These are phyloP conservation scores for Baccha elongata DNA, from an alignment of 2,888 invertebrate genomes.

Conservation along the genomic window DNA sequence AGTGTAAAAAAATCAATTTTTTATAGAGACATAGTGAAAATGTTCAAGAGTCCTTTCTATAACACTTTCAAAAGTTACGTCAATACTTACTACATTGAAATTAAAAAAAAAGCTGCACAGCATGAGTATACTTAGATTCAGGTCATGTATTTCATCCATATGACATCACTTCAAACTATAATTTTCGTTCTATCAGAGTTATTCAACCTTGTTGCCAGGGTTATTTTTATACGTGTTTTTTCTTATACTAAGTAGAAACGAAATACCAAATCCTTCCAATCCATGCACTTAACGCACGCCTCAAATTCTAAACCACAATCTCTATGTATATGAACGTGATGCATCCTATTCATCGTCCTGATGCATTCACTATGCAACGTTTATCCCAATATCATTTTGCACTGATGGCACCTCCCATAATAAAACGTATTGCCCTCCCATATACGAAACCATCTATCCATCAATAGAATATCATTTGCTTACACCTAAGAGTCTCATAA, in stretches of 20 bases:
- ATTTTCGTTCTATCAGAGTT: no score
- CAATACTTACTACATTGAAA: no score
- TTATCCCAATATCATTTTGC: neutral
- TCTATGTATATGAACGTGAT: conserved; percentile 9
- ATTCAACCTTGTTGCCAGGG: neutral
- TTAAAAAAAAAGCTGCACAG: no score
- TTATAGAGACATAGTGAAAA: no score
- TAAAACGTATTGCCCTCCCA: neutral
- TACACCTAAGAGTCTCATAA: conserved; percentile 46
- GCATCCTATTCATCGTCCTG: conserved; percentile 8
- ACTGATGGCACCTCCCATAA: neutral
- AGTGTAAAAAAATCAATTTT: no score
- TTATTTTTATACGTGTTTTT: neutral
- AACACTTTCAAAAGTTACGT: no score
- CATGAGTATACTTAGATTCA: no score
- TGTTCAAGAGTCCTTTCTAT: no score
- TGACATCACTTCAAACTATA: neutral
- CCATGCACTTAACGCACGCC: conserved; percentile 40
- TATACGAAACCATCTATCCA: conserved; percentile 16
- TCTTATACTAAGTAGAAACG: neutral
- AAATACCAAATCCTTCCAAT: conserved; percentile 24
- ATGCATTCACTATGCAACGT: neutral
- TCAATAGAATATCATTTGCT: conserved; percentile 60
- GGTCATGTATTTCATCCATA: neutral
- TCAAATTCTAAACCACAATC: conserved; percentile 6